Evolutionary conservation across 2,797 vertebrate genomes (phyloP).

Genomic region (Acestrorhynchus altus): DNA sequence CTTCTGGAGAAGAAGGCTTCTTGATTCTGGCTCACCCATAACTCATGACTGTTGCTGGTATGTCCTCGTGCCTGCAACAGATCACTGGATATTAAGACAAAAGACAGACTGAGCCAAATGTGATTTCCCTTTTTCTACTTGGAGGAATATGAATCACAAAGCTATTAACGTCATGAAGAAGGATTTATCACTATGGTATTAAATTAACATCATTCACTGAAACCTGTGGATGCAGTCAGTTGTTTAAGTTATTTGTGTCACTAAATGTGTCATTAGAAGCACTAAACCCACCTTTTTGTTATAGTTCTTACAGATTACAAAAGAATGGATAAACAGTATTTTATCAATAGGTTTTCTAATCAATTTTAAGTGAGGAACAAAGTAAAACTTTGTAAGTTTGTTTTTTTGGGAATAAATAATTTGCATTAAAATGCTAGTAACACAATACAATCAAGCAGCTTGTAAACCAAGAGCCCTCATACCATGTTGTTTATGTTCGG

Average conservation of each 20-base stretch:
- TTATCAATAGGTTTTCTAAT: not conserved
- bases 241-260: slow-evolving; percentile 2
- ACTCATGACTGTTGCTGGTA: not conserved
- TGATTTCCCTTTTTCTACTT: slow-evolving; percentile 17
- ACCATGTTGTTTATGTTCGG: not conserved
- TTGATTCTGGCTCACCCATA: not conserved
- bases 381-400: too few relatives aligned
- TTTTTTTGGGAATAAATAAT: not conserved
- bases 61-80: slow-evolving; percentile 1
- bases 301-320: not conserved
- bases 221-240: not conserved
- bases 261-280: not conserved
- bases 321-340: not conserved
- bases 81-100: slow-evolving; percentile 15
- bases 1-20: not conserved
- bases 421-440: not conserved
- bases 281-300: not conserved
- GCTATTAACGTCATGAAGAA: slow-evolving; percentile 10
- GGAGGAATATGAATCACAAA: not conserved
- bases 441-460: not conserved
- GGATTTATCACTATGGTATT: slow-evolving; percentile 11
- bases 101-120: not conserved
- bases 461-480: not conserved
- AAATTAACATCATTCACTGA: slow-evolving; percentile 1
- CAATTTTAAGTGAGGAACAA: not conserved